Base-by-base conservation (phyloP, 1,140 invertebrate species). In the Formica exsecta region DNA sequence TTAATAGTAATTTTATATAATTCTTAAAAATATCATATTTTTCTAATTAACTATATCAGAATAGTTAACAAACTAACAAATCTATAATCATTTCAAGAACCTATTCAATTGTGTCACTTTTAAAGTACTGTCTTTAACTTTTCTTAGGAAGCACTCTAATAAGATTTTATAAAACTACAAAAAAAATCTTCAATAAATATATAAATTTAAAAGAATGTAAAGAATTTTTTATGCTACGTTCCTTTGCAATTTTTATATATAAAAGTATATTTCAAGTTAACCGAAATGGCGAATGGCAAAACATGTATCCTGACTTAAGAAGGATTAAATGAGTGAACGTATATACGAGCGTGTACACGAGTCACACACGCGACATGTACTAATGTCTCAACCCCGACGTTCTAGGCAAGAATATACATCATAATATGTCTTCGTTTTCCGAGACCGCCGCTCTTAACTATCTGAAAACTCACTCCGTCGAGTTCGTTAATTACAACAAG, bases 381-480 rank as follows among this genome's bases (percentile, higher is more conserved):
- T 83, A 83, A 83, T 83, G 79, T 83, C 79, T 36, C 79, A 59
- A 83, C 68, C 68, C 88, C 71, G 74, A 77, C 79, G 84, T 92
- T 93, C 65, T 94, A 98, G 97, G 97, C 76, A 97, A 97, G 91
- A 97, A 98, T 93, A 96, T 97, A 85, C 96, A 97, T 94, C 97
- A 97, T 94, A 97, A 98, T 91, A 98, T 98, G 98, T 98, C 97
- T 25, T 98, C 97, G 4, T 98, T 98, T 95, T 97, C 97, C 85
- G 98, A 98, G 94, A 97, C 96, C 25, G 96, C 97, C 19, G 98
- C 97, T 9, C 94, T 98, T 48, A 97, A 97, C 84, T 97, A 97
- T 90, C 95, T 98, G 38, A 98, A 98, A 93, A 97, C 97, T 77
- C 96, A 96, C 87, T 97, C 97, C 25, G 96, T 97, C 59, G 97